Evolutionary conservation across 1,140 invertebrate genomes (phyloP).

Genomic region (Drosophila ogumai): DNA sequence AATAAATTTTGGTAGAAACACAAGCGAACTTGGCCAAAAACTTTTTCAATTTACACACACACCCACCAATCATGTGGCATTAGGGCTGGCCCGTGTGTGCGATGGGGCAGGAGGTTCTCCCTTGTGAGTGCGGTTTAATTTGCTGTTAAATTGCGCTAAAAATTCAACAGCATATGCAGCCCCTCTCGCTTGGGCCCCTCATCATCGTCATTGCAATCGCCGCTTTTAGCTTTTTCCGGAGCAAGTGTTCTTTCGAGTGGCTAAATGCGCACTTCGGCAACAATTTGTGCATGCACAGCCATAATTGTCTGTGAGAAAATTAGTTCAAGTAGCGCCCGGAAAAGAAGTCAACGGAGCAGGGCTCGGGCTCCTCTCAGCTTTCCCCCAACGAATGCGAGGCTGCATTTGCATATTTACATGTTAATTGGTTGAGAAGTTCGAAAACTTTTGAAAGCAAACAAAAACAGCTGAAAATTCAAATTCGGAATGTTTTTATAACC

Average conservation of each 20-base stretch:
- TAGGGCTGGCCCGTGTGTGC: slow-evolving; percentile 18
- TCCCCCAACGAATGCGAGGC: not conserved
- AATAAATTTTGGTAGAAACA: slow-evolving; percentile 70
- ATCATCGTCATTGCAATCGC: slow-evolving; percentile 20
- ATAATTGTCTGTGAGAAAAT: slow-evolving; percentile 65
- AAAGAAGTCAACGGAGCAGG: slow-evolving; percentile 6
- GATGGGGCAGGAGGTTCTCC: slow-evolving; percentile 1
- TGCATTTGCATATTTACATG: slow-evolving; percentile 3
- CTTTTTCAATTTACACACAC: slow-evolving; percentile 77
- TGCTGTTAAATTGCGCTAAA: slow-evolving; percentile 79
- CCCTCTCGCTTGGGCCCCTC: slow-evolving; percentile 3
- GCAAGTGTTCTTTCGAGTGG: slow-evolving; percentile 38
- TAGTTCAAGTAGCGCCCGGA: slow-evolving; percentile 42
- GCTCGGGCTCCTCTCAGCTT: not conserved
- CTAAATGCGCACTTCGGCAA: slow-evolving; percentile 43
- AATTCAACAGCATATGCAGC: slow-evolving; percentile 56
- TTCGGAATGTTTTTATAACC: not conserved
- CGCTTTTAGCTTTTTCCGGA: not conserved
- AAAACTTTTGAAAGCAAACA: slow-evolving; percentile 5
- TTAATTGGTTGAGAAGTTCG: slow-evolving; percentile 16
- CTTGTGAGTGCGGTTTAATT: slow-evolving; percentile 69
- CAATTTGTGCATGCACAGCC: slow-evolving; percentile 56
- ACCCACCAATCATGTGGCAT: slow-evolving; percentile 55
- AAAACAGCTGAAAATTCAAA: slow-evolving; percentile 8
- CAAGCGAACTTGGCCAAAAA: slow-evolving; percentile 72